Evolutionary conservation across 2,113 vertebrate genomes (phyloP).

Genomic region (Tachuris rubrigastra): DNA sequence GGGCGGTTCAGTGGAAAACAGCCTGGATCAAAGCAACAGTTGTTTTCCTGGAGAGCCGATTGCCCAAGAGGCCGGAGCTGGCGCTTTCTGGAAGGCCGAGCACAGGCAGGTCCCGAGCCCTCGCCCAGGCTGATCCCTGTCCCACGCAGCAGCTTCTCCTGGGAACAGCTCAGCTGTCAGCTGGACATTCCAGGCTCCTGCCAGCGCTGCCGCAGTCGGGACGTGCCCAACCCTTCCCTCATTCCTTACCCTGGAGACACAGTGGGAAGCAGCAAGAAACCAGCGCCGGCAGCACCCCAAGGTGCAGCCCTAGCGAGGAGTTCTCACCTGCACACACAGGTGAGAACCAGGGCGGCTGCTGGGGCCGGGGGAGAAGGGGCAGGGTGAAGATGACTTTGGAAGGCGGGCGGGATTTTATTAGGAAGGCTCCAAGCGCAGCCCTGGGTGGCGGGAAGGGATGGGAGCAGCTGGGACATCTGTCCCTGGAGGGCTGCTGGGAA

Average conservation of each 20-base stretch:
- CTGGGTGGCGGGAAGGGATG: rapidly evolving
- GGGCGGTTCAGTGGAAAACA: background rate
- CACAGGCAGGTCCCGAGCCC: rapidly evolving
- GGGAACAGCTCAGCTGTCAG: slow-evolving; percentile 30
- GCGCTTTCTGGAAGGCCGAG: background rate
- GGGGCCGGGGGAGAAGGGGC: rapidly evolving
- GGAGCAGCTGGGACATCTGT: background rate
- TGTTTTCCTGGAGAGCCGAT: background rate
- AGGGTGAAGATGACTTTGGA: background rate
- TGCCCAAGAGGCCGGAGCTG: background rate
- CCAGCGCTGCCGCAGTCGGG: slow-evolving; percentile 43
- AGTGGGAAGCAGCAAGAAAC: background rate
- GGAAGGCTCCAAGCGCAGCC: background rate
- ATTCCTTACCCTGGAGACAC: background rate
- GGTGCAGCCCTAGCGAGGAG: rapidly evolving
- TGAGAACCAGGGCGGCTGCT: background rate
- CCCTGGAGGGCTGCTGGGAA: rapidly evolving
- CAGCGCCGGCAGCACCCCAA: background rate
- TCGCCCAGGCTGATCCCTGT: background rate
- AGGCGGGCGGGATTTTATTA: background rate
- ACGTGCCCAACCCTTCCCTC: background rate
- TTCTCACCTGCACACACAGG: background rate
- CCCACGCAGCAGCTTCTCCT: background rate
- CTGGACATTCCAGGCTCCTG: slow-evolving; percentile 4
- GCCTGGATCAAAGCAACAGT: background rate